These are phyloP conservation scores for Merodon equestris DNA, from an alignment of 2,888 invertebrate species.

Conservation along the genomic window DNA sequence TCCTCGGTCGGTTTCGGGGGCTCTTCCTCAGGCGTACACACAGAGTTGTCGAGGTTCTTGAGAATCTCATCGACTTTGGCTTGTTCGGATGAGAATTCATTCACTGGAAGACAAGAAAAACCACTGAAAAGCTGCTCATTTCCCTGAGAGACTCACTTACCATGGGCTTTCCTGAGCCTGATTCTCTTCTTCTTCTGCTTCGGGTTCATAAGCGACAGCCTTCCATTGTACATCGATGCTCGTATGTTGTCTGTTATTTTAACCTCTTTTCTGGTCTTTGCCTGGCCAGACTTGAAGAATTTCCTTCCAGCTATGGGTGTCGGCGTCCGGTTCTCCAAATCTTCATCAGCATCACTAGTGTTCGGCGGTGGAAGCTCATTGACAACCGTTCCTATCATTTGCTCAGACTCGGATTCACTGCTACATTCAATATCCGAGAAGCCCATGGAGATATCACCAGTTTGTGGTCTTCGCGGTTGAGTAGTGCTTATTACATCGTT, in stretches of 20 bases:
- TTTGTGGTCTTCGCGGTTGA: too few species aligned
- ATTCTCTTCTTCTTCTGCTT: constrained; percentile 67
- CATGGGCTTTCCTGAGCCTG: constrained; percentile 63
- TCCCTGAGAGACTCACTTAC: constrained; percentile 32
- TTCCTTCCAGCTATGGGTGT: constrained; percentile 71
- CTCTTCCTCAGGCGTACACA: constrained; percentile 69
- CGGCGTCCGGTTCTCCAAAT: constrained; percentile 18
- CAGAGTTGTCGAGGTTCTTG: constrained; percentile 73
- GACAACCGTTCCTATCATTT: constrained; percentile 59
- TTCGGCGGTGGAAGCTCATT: background rate
- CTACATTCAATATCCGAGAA: constrained; percentile 51
- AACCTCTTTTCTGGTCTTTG: constrained; percentile 74
- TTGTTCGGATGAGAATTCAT: constrained; percentile 76
- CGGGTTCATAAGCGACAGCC: constrained; percentile 72
- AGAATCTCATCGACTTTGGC: constrained; percentile 76
- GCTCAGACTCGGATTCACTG: constrained; percentile 56
- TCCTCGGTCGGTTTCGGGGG: background rate
- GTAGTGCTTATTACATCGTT: constrained; percentile 8
- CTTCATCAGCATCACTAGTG: constrained; percentile 43
- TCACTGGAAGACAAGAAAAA: constrained; percentile 60
- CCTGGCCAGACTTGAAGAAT: constrained; percentile 75
- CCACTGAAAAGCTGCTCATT: background rate
- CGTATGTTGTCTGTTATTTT: constrained; percentile 75
- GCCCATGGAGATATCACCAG: constrained; percentile 47
- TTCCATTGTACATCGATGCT: constrained; percentile 75